Evolutionary conservation across 2,797 vertebrate genomes (phyloP).

Genomic region (Sebastes vulpes): DNA sequence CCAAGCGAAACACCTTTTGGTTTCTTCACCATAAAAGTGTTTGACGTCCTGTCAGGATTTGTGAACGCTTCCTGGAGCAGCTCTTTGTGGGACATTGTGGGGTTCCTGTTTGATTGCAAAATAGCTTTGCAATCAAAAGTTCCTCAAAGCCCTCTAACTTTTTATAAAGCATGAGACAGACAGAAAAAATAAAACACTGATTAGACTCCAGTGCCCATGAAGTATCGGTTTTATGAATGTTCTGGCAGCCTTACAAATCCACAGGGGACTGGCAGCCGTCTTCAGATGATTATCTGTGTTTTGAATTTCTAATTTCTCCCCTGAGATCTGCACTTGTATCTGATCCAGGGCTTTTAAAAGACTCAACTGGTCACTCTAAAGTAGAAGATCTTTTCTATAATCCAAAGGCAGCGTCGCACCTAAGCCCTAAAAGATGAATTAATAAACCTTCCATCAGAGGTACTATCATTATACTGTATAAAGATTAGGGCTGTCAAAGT

Average conservation of each 20-base stretch:
- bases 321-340: slow-evolving; percentile 29
- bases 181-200: slow-evolving; percentile 34
- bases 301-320: slow-evolving; percentile 54
- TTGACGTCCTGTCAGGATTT: slow-evolving; percentile 54
- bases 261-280: slow-evolving; percentile 57
- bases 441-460: not conserved
- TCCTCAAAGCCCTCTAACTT: slow-evolving; percentile 33
- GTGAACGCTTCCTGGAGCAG: slow-evolving; percentile 31
- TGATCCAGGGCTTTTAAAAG: slow-evolving; percentile 21
- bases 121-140: slow-evolving; percentile 43
- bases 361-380: not conserved
- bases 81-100: slow-evolving; percentile 41
- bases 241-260: slow-evolving; percentile 43
- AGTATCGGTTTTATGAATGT: slow-evolving; percentile 46
- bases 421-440: not conserved
- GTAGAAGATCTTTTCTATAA: not conserved
- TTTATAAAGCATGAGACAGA: slow-evolving; percentile 15
- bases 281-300: slow-evolving; percentile 57
- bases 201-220: slow-evolving; percentile 45
- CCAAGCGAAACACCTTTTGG: slow-evolving; percentile 46
- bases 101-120: slow-evolving; percentile 47
- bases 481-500: not conserved
- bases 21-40: slow-evolving; percentile 16
- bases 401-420: not conserved
- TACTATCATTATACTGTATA: not conserved